Evolutionary conservation across 2,888 invertebrate species (phyloP).

Genomic region (Xestia c-nigrum): DNA sequence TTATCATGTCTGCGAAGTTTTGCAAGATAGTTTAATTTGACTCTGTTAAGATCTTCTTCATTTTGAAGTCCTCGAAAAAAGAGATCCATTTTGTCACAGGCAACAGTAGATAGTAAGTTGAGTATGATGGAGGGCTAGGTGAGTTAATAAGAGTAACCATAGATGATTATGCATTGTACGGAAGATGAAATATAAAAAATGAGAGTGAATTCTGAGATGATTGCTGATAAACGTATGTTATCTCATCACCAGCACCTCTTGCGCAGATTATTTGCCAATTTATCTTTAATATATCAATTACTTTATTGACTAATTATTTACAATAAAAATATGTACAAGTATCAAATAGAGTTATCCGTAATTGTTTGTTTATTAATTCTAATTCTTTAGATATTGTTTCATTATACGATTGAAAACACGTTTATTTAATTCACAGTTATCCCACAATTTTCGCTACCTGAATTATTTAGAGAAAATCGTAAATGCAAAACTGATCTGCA

Average conservation of each 20-base stretch:
- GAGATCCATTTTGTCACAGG: not conserved
- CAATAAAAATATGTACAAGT: too few relatives aligned
- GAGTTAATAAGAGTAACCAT: not conserved
- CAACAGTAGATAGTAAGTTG: not conserved
- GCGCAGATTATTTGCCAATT: not conserved
- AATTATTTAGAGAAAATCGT: conserved; percentile 1
- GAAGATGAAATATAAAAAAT: not conserved
- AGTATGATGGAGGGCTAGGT: not conserved
- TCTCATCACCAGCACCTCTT: not conserved
- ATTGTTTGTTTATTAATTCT: too few relatives aligned
- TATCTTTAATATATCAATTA: too few relatives aligned
- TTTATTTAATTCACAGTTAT: not conserved
- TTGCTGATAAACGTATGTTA: not conserved
- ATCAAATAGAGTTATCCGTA: too few relatives aligned
- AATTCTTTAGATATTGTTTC: not conserved
- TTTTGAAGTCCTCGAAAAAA: not conserved
- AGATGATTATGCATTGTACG: not conserved
- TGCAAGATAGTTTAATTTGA: not conserved
- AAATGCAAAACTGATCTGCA: conserved; percentile 7
- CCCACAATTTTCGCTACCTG: not conserved
- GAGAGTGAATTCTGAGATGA: not conserved
- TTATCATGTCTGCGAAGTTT: not conserved
- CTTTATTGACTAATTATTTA: too few relatives aligned
- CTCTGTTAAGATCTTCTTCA: not conserved
- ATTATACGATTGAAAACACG: not conserved